Evolutionary conservation across 1,140 invertebrate species (phyloP).

Genomic region (Cyrtorhinus lividipennis): DNA sequence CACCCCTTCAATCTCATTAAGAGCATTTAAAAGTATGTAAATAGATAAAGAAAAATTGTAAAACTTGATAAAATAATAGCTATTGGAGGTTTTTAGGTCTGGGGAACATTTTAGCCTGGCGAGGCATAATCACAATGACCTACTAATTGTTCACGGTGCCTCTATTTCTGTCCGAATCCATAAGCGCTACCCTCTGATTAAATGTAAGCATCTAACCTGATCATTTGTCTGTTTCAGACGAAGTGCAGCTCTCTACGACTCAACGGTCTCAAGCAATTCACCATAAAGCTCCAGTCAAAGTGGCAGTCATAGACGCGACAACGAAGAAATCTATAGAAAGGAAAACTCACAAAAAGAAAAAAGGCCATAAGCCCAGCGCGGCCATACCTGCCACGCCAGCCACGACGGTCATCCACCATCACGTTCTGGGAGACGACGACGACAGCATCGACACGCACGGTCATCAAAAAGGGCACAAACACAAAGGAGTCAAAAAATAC

Average conservation of each 20-base stretch:
- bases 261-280: constrained; percentile 7
- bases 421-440: not conserved
- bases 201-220: too few relatives aligned
- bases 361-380: constrained; percentile 9
- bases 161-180: too few relatives aligned
- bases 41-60: too few relatives aligned
- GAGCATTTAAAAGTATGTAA: too few relatives aligned
- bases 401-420: not conserved
- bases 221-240: constrained; percentile 14
- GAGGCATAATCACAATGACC: too few relatives aligned
- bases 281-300: constrained; percentile 14
- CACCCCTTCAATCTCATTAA: too few relatives aligned
- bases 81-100: too few relatives aligned
- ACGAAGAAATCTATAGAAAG: not conserved
- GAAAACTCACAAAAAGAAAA: constrained; percentile 3
- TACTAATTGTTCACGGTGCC: too few relatives aligned
- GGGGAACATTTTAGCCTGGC: too few relatives aligned
- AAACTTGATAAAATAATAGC: too few relatives aligned
- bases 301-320: not conserved
- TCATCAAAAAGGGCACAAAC: constrained; percentile 19
- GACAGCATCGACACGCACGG: not conserved
- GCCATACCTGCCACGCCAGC: not conserved
- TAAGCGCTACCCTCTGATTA: too few relatives aligned
- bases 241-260: constrained; percentile 6
- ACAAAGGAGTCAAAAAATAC: constrained; percentile 22